Percentiles rank a stretch among this genome's conserved stretches.
These are phyloP conservation scores for Drosophila picticornis DNA, from an alignment of 2,888 invertebrate species.

Conservation along the genomic window DNA sequence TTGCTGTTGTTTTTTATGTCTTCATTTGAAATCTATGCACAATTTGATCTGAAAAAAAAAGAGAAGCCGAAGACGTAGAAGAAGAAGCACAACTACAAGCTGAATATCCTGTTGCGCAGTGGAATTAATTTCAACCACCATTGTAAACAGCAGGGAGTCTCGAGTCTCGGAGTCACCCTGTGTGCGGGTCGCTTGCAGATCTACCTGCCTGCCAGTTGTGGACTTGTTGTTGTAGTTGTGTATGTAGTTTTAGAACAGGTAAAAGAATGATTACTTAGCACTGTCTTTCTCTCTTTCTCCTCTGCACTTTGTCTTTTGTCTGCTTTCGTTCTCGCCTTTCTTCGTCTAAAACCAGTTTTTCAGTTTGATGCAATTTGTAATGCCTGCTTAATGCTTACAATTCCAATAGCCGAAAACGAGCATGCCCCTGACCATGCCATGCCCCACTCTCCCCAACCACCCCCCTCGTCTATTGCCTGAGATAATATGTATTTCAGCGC, in stretches of 20 bases:
- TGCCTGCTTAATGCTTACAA: conserved; percentile 66
- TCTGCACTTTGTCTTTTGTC: conserved; percentile 9
- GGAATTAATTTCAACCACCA: conserved; percentile 77
- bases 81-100: conserved; percentile 32
- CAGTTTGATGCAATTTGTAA: conserved; percentile 64
- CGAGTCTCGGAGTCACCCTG: conserved; percentile 45
- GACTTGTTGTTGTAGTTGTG: neutral
- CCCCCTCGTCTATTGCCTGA: neutral
- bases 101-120: conserved; percentile 76
- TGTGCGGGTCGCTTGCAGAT: conserved; percentile 8
- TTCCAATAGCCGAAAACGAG: conserved; percentile 51
- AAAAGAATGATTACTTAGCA: conserved; percentile 22
- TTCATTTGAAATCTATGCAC: conserved; percentile 58
- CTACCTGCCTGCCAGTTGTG: conserved; percentile 42
- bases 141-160: conserved; percentile 49
- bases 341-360: conserved; percentile 58
- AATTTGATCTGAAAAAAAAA: conserved; percentile 12
- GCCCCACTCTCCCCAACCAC: neutral
- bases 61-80: neutral
- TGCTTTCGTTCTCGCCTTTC: conserved; percentile 21
- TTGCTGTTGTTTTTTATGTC: conserved; percentile 59
- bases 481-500: conserved; percentile 61
- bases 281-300: conserved; percentile 1
- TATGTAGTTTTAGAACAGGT: conserved; percentile 42
- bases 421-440: neutral